A percentile compares a stretch with the other conserved stretches of the same genome.
Conservation (phyloP, 2,797 vertebrate genomes). For the Sebastiscus albofasciatus region DNA sequence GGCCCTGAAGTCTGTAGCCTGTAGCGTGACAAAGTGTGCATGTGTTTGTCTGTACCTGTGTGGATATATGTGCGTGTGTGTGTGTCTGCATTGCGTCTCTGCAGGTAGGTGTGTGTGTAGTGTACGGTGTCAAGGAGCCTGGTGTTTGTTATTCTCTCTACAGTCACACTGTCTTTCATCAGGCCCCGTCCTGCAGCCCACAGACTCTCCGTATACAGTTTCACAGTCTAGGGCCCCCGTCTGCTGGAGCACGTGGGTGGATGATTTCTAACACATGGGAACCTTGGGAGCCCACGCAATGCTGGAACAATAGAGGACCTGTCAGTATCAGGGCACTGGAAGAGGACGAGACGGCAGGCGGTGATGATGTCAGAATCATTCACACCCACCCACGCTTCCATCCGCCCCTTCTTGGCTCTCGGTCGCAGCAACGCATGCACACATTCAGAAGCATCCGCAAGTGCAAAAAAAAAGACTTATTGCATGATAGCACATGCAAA, state of each 20-base stretch:
- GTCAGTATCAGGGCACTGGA: constrained; percentile 75
- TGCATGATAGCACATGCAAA: not conserved
- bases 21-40: constrained; percentile 72
- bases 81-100: constrained; percentile 34
- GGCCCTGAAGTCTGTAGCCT: constrained; percentile 56
- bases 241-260: constrained; percentile 86
- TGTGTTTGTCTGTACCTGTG: constrained; percentile 37
- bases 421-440: constrained; percentile 25
- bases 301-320: constrained; percentile 86
- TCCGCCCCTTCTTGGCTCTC: constrained; percentile 47
- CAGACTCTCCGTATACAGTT: constrained; percentile 81
- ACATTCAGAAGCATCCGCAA: constrained; percentile 37
- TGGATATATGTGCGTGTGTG: not conserved
- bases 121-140: constrained; percentile 72
- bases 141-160: constrained; percentile 81
- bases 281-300: constrained; percentile 79
- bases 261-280: constrained; percentile 90
- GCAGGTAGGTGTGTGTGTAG: constrained; percentile 42
- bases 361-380: constrained; percentile 81
- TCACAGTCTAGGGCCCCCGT: constrained; percentile 79
- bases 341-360: constrained; percentile 71
- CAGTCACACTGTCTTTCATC: constrained; percentile 87
- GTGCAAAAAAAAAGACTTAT: not conserved
- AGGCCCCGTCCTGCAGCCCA: constrained; percentile 80
- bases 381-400: constrained; percentile 76